A percentile compares a stretch with the other conserved stretches of the same genome.
phyloP scores from a whole-genome alignment of 2,797 vertebrate genomes.

The Delichon dasypus region DNA sequence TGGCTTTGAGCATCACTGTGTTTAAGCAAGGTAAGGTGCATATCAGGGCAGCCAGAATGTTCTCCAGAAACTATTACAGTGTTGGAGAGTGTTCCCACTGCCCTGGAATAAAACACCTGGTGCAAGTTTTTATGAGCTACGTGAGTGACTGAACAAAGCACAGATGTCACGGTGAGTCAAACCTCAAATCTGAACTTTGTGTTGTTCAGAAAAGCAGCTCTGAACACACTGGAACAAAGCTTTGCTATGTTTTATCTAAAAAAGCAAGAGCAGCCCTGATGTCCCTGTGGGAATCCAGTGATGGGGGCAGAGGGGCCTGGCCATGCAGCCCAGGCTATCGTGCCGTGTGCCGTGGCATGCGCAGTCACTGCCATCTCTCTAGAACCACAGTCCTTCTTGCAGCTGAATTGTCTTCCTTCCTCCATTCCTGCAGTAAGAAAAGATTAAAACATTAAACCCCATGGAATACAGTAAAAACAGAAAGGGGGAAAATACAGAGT shows the following conservation, averaged over 20 bases:
- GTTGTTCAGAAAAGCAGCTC: not conserved
- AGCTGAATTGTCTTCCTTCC: constrained; percentile 13
- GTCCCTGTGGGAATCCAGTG: not conserved
- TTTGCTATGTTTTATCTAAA: not conserved
- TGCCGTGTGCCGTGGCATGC: not conserved
- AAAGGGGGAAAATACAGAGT: not conserved
- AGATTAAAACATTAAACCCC: constrained; percentile 40
- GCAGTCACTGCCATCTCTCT: not conserved
- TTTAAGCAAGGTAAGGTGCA: not conserved
- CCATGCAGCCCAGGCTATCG: not conserved
- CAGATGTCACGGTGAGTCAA: not conserved
- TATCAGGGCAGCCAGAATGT: not conserved
- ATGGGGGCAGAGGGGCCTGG: not conserved
- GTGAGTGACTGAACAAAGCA: not conserved
- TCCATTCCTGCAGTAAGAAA: constrained; percentile 55
- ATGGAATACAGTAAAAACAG: not conserved
- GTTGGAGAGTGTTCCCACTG: not conserved
- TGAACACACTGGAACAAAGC: not conserved
- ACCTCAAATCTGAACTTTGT: not conserved
- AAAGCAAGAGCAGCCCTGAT: not conserved
- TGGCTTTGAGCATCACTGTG: not conserved
- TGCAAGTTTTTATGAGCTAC: not conserved
- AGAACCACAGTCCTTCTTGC: not conserved
- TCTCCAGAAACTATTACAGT: not conserved
- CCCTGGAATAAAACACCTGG: not conserved